phyloP scores from a whole-genome alignment of 2,113 vertebrate genomes.

The Tyrannus savana region DNA sequence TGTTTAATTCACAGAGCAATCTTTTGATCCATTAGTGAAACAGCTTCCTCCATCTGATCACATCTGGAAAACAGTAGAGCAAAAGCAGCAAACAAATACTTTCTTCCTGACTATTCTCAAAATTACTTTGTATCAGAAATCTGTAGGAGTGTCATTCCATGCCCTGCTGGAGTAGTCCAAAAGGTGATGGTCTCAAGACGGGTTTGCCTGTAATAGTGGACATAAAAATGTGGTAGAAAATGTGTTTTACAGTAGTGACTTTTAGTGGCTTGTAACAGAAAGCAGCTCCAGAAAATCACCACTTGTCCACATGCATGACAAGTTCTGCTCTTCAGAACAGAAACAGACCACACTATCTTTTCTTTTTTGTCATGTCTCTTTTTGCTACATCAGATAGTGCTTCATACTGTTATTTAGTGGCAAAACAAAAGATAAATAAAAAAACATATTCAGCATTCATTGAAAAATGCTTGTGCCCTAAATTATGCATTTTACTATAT shows the following conservation, averaged over 20 bases:
- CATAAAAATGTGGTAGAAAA: background rate
- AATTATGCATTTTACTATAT: background rate
- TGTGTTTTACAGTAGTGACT: background rate
- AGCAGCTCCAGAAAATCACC: constrained; percentile 17
- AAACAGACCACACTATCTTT: background rate
- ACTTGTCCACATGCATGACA: constrained; percentile 12
- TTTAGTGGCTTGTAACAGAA: background rate
- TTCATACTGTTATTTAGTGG: background rate
- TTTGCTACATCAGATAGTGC: background rate
- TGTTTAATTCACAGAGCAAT: constrained; percentile 8
- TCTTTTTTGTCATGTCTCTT: background rate
- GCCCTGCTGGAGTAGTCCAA: background rate
- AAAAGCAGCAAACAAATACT: background rate
- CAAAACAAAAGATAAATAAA: background rate
- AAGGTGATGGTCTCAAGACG: background rate
- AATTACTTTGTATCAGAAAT: background rate
- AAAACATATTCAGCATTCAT: background rate
- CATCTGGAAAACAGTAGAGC: background rate
- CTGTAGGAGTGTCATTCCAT: background rate
- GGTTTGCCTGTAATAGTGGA: background rate
- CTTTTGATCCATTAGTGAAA: constrained; percentile 9
- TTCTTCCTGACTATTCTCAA: background rate
- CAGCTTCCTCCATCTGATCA: background rate
- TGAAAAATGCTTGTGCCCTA: background rate
- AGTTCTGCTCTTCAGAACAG: background rate